Evolutionary conservation across 2,797 vertebrate species (phyloP), one percentile per base, ranked within the genome.

Genomic region (Takifugu ocellatus): DNA sequence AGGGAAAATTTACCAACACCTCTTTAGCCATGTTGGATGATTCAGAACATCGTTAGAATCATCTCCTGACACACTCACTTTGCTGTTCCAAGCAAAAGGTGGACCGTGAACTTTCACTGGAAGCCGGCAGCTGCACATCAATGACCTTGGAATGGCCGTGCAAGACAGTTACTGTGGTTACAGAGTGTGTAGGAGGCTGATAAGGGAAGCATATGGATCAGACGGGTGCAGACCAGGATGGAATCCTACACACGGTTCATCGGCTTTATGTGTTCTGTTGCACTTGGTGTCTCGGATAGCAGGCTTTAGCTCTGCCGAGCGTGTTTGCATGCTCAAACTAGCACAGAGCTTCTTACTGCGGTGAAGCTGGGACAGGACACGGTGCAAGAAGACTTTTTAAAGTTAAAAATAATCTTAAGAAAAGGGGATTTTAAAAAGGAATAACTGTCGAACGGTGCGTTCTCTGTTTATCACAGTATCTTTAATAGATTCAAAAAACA

Each of bases 131-230:
- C 59, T 75, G 63, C 54, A 74, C 74, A 78, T 70, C 55, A 5
- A 49, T 58, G 70, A 42, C 51, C 50, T 54, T 58, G 3, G n/a
- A 65, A 59, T 52, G 26, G 59, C 51, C 49, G 49, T 43, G 59
- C 60, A 74, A 84, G 78, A 70, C 53, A 67, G 72, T 76, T 57
- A 71, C 72, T 25, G 64, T 63, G 74, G 72, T 78, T 74, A 75
- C 54, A 55, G 65, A 67, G 64, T 39, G 63, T 51, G 75, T 65
- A 63, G 65, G 56, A 72, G 61, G 58, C 58, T 77, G 83, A 88
- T 81, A 83, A 84, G 66, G 74, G 62, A 54, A 15, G 51, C 2
- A 54, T 57, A 62, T 60, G 64, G 61, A 70, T 72, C 59, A 73
- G 59, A 64, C 25, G 49, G 51, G 46, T 48, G 42, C 10, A 55